phyloP scores from a whole-genome alignment of 2,888 invertebrate genomes.

The Ophion obscuratus region DNA sequence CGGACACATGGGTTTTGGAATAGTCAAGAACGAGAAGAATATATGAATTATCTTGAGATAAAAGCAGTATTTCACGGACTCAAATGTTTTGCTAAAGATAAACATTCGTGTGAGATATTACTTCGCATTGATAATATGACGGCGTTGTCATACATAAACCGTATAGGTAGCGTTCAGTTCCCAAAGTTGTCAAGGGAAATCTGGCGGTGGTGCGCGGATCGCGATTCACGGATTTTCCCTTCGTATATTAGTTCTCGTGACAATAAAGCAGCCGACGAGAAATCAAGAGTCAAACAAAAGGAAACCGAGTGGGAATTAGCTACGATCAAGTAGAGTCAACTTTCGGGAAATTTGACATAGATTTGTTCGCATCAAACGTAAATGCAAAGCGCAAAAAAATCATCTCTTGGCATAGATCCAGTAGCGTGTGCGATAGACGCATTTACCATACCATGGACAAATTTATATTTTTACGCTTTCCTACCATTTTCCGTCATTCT shows the following conservation, averaged over 20 bases:
- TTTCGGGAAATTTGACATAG: slow-evolving; percentile 69
- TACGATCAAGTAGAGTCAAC: slow-evolving; percentile 54
- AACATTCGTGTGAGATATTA: slow-evolving; percentile 37
- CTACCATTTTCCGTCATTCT: slow-evolving; percentile 62
- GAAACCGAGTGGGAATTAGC: slow-evolving; percentile 67
- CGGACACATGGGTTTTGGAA: slow-evolving; percentile 51
- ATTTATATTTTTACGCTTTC: slow-evolving; percentile 72
- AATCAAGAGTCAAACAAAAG: slow-evolving; percentile 21
- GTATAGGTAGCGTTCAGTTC: slow-evolving; percentile 38
- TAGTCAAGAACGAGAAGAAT: slow-evolving; percentile 31
- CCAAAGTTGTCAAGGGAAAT: slow-evolving; percentile 45
- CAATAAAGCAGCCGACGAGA: slow-evolving; percentile 31
- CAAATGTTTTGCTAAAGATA: slow-evolving; percentile 57
- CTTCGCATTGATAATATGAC: slow-evolving; percentile 40
- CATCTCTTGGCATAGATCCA: slow-evolving; percentile 72
- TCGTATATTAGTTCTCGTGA: slow-evolving; percentile 60
- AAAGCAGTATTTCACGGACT: slow-evolving; percentile 57
- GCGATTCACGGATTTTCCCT: slow-evolving; percentile 54
- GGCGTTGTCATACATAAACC: slow-evolving; percentile 45
- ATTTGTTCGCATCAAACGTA: slow-evolving; percentile 71
- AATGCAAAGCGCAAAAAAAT: slow-evolving; percentile 73
- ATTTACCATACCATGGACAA: slow-evolving; percentile 68
- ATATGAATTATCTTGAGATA: slow-evolving; percentile 58
- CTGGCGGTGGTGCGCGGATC: slow-evolving; percentile 51
- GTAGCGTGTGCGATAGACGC: slow-evolving; percentile 70